A percentile compares a stretch with the other conserved stretches of the same genome.
Evolutionary conservation across 2,888 invertebrate genomes (phyloP).

Genomic region (Drosophila koepferae): DNA sequence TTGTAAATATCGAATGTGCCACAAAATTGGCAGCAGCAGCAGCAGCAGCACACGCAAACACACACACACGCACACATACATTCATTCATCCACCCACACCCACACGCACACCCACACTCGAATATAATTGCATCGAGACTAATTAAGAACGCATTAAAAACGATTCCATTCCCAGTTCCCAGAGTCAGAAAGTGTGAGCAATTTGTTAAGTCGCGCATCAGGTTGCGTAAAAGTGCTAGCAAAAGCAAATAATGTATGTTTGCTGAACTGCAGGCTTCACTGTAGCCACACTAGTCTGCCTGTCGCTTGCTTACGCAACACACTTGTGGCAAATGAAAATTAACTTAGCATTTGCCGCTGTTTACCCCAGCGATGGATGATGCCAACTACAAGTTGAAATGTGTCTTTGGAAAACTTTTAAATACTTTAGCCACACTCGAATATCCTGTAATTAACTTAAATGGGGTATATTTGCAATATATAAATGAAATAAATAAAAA

Average conservation of each 20-base stretch:
- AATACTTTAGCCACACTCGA: slow-evolving; percentile 2
- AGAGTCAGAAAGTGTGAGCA: slow-evolving; percentile 38
- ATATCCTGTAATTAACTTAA: not conserved
- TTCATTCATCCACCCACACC: not conserved
- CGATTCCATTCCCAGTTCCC: slow-evolving; percentile 39
- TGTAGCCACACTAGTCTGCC: not conserved
- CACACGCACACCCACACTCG: slow-evolving; percentile 10
- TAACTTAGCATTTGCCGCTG: slow-evolving; percentile 4
- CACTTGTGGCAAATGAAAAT: slow-evolving; percentile 10
- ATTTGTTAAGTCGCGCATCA: slow-evolving; percentile 32
- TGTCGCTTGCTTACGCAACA: not conserved
- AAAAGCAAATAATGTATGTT: slow-evolving; percentile 1
- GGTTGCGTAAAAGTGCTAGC: slow-evolving; percentile 4
- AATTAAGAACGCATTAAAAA: slow-evolving; percentile 76
- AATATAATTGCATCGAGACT: slow-evolving; percentile 40
- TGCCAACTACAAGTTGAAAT: not conserved
- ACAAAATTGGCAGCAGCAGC: slow-evolving; percentile 18
- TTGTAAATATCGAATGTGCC: slow-evolving; percentile 76
- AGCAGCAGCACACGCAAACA: not conserved
- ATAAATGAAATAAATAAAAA: no score
- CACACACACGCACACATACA: slow-evolving; percentile 11
- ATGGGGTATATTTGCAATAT: not conserved
- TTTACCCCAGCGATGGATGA: not conserved
- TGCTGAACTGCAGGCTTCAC: not conserved
- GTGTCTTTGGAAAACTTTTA: slow-evolving; percentile 1